Base-by-base conservation (phyloP, 2,113 vertebrate species). In the Aphelocoma coerulescens region DNA sequence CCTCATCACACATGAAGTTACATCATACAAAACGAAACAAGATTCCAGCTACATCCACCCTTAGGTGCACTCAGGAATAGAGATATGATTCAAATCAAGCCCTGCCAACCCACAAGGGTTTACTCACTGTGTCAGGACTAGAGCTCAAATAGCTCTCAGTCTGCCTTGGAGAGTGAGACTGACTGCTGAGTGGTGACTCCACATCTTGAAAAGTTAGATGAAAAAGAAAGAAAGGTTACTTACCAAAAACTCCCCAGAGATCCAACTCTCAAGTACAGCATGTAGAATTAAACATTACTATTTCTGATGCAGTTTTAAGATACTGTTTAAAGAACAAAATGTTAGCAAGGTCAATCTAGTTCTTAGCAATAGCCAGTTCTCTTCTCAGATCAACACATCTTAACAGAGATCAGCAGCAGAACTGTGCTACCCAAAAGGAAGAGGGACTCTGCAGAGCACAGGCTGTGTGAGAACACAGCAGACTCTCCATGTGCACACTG, bases 101-200 rank as follows among this genome's bases (percentile, higher is more conserved):
- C 63, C 43, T 67, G 49, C 15, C 57, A 91, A 32, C 35, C 28
- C 73, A 37, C 5, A 48, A 39, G 27, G 54, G 17, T 16, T 44
- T 57, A 95, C 98, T 98, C 96, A 99, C 98, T 68, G 66, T 71
- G 26, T 96, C 96, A n/a, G 98, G 97, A 90, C 97, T 98, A 74
- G 97, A 98, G 94, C 93, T 98, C 65, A 96, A 86, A 91, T 68
- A 97, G 93, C 95, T 97, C 6, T 97, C 98, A 22, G 95, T 94
- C 58, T 95, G 93, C 82, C 88, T 91, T 62, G 97, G 97, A 85
- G 97, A 98, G 85, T 97, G 85, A 66, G 96, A 98, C 51, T 95
- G 95, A 68, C 91, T 97, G 79, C 92, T 95, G 77, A 89, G 90
- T 65, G 94, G 62, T 57, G 93, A 96, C 51, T 95, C 91, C 69